A percentile compares a stretch with the other conserved stretches of the same genome.
These are phyloP conservation scores for Autographa gamma DNA, from an alignment of 2,888 invertebrate species.

Conservation along the genomic window DNA sequence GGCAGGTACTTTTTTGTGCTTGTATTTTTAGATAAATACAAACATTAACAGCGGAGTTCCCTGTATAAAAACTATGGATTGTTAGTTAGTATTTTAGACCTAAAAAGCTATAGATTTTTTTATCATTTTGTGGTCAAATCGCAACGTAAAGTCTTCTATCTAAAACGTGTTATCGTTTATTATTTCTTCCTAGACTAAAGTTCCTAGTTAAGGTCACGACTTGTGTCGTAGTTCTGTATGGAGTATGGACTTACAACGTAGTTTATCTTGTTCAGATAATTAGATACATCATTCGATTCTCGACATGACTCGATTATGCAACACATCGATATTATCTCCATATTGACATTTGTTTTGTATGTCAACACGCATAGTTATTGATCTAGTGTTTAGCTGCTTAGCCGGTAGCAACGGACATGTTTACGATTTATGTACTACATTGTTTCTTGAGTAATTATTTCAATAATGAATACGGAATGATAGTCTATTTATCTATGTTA, in stretches of 20 bases:
- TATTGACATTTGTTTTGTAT: constrained; percentile 2
- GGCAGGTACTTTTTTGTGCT: too few species aligned
- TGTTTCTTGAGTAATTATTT: too few species aligned
- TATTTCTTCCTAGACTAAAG: background rate
- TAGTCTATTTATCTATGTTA: too few species aligned
- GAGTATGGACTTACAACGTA: constrained; percentile 7
- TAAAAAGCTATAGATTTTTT: too few species aligned
- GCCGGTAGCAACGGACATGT: background rate
- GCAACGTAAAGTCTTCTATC: background rate
- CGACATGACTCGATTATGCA: constrained; percentile 21
- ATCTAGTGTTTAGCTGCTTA: background rate
- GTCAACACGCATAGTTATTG: constrained; percentile 5
- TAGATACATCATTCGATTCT: constrained; percentile 14
- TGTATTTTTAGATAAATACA: too few species aligned
- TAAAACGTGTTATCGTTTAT: background rate
- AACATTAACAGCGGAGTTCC: too few species aligned
- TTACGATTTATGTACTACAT: background rate
- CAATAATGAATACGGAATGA: too few species aligned
- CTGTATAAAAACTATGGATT: too few species aligned
- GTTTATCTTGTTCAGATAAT: constrained; percentile 19
- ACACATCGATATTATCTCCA: background rate
- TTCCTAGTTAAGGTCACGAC: background rate
- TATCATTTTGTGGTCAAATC: too few species aligned
- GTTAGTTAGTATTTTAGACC: too few species aligned
- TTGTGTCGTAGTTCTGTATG: background rate